phyloP scores from a whole-genome alignment of 92 coral and sea anemone genomes.

The Epizoanthus ramosus region DNA sequence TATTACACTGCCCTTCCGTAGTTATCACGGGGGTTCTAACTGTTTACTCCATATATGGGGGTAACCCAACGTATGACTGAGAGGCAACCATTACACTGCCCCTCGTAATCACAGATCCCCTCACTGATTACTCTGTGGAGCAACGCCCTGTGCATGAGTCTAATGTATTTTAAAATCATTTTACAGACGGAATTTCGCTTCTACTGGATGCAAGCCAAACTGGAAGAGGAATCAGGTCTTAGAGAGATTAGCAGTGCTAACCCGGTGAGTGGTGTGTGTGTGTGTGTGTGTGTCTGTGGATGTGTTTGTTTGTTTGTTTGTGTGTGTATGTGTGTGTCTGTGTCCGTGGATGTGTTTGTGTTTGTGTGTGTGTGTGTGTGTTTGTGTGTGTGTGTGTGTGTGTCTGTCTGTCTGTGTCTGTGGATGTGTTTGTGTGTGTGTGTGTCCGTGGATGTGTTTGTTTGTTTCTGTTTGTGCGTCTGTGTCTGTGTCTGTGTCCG shows the following conservation, averaged over 20 bases:
- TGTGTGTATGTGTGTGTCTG: neutral
- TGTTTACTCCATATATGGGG: constrained; percentile 51
- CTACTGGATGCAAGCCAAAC: constrained; percentile 92
- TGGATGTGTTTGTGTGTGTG: neutral
- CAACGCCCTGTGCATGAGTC: no score
- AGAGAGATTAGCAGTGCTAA: constrained; percentile 59
- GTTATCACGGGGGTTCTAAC: no score
- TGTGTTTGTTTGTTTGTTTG: neutral
- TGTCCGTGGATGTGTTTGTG: neutral
- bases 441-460: no score
- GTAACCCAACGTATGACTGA: constrained; percentile 93
- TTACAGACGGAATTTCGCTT: constrained; percentile 91
- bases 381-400: no score
- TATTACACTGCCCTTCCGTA: no score
- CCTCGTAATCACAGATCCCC: no score
- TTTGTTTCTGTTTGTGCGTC: no score
- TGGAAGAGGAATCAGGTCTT: constrained; percentile 75
- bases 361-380: no score
- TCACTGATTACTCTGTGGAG: neutral
- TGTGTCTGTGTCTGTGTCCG: neutral
- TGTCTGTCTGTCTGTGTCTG: neutral
- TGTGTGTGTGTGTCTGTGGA: neutral
- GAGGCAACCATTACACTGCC: constrained; percentile 62
- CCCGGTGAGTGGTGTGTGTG: constrained; percentile 60
- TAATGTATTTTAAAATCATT: neutral